Evolutionary conservation across 2,888 invertebrate species (phyloP), one percentile per base, ranked within the genome.

Genomic region (Notodonta ziczac): DNA sequence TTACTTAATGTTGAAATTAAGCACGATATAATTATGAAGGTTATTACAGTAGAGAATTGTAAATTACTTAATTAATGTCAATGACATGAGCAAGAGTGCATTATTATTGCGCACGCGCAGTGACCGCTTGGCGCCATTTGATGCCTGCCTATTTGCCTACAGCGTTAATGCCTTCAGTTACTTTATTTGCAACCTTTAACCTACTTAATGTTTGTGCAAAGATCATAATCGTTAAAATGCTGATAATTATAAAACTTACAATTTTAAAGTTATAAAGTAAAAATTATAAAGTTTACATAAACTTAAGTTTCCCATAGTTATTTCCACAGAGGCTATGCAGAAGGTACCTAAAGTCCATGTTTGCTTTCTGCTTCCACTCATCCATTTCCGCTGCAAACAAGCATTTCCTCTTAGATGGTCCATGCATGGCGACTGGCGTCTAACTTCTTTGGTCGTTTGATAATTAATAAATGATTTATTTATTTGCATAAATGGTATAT

Each of bases 81-180:
- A 61, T 69, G 69, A 57, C 69, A 59, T 5, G 46, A 53, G 40
- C 48, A 54, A 51, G 54, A 56, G 60, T 54, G 56, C 56, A 51
- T 16, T 50, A 62, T 32, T 24, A 24, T 24, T 24, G 35, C 51
- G 57, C 42, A 50, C 16, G 50, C 50, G 16, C 8, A n/a, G 50
- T 50, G 12, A 50, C 16, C 12, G 50, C 16, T 63, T 69, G 69
- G 69, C 72, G 65, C 67, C 65, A 58, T 69, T 60, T 63, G 67
- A 65, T 66, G 42, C 42, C 57, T 46, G n/a, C n/a, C 14, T 16
- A 52, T 44, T 56, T 44, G 50, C 51, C 53, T 67, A n/a, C 48
- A n/a, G n/a, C 13, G 14, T 14, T 50, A 16, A 50, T 16, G 7
- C 12, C n/a, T 14, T 14, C 12, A 6, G 35, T 32, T 16, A 7